Percentiles rank a stretch among this genome's conserved stretches.
Evolutionary conservation across 2,113 vertebrate genomes (phyloP).

Genomic region (Falco punctatus): DNA sequence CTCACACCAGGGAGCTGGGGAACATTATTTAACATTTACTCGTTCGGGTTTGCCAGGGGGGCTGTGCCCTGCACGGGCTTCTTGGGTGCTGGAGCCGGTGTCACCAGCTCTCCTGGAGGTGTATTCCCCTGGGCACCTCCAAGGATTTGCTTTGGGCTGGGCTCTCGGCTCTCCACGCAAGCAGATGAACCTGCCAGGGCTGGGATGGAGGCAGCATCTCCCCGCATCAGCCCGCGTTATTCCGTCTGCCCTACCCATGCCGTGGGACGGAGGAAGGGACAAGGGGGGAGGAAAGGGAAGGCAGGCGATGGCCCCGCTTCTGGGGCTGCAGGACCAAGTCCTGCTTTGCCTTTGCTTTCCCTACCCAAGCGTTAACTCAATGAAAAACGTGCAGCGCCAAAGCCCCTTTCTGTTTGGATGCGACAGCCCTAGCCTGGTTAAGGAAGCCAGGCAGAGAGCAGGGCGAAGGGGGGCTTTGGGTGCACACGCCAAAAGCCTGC

Average conservation of each 20-base stretch:
- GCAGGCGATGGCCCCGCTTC: accelerated
- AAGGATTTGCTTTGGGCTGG: background rate
- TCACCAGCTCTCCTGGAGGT: accelerated
- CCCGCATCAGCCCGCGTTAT: no score
- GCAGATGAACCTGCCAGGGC: background rate
- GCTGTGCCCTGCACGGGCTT: background rate
- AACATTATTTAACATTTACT: background rate
- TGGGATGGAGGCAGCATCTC: background rate
- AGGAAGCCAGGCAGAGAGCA: background rate
- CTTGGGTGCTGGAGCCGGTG: background rate
- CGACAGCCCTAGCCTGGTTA: background rate
- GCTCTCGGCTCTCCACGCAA: background rate
- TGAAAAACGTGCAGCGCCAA: background rate
- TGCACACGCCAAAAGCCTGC: background rate
- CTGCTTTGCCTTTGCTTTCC: background rate
- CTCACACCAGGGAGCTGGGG: background rate
- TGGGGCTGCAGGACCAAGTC: background rate
- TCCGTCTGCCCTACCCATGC: accelerated
- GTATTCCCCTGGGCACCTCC: accelerated
- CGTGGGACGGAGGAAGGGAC: background rate
- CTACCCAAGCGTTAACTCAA: background rate
- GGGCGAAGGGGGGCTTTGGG: accelerated
- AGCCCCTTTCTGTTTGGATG: background rate
- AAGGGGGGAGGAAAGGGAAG: background rate
- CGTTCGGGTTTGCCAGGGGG: background rate